Conservation (phyloP, 2,888 invertebrate species). For the Pteria penguin region DNA sequence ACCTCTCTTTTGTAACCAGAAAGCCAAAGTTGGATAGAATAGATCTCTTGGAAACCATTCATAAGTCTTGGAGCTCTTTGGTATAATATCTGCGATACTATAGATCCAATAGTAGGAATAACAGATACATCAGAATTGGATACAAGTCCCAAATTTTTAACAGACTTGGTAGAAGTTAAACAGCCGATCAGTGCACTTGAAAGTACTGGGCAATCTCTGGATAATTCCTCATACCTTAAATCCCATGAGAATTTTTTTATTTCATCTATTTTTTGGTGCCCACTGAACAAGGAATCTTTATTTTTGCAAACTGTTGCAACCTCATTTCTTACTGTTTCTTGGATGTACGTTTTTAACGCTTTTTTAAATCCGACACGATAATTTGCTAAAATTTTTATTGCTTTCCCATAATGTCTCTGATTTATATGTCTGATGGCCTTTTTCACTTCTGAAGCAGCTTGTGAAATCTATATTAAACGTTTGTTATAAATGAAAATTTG, state of each 20-base stretch:
- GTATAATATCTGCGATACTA: neutral
- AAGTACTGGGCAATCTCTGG: neutral
- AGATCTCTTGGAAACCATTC: neutral
- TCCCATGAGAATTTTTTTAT: conserved; percentile 3
- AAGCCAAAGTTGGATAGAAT: conserved; percentile 19
- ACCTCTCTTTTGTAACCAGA: conserved; percentile 19
- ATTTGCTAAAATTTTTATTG: neutral
- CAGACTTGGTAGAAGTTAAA: neutral
- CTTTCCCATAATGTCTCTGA: neutral
- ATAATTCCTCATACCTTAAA: neutral
- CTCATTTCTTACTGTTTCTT: neutral
- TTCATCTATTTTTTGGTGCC: neutral
- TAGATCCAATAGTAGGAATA: neutral
- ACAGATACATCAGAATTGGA: neutral
- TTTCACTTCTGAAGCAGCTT: no score
- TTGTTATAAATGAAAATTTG: no score
- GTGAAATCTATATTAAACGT: no score
- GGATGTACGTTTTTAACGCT: neutral
- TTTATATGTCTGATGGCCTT: neutral
- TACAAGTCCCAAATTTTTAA: neutral
- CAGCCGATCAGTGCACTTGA: neutral
- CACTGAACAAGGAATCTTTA: neutral
- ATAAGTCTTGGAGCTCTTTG: neutral
- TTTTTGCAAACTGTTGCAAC: neutral
- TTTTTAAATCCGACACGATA: neutral